Evolutionary conservation across 1,140 invertebrate species (phyloP), one percentile per base, ranked within the genome.

Genomic region (Diabrotica virgifera): DNA sequence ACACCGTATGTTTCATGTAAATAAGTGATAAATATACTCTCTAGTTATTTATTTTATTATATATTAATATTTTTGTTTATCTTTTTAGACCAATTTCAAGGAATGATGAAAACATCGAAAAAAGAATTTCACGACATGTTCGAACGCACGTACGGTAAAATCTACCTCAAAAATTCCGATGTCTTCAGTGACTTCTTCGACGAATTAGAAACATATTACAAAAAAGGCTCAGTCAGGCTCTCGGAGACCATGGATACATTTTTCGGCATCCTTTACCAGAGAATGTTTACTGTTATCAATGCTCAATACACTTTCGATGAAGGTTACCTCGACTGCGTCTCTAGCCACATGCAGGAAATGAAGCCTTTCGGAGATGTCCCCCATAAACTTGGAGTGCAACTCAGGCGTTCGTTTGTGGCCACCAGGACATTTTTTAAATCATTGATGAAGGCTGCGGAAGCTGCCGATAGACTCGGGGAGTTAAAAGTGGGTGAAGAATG

Each of bases 201-300:
- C 66, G 89, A 96, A 72, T 82, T 99, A 67, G 93, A 96, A 76
- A 88, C 86, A 69, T 99, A 98, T 78, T 97, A 96, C 81, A 82
- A 85, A 4, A 87, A 87, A 66, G 94, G 94, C 12, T 82, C 89
- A 71, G 86, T 92, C 8, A 88, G 96, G 77, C 85, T 98, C 9
- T 85, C 90, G 40, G 87, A 89, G 12, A 90, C 92, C 13, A 90
- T 98, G 88, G 92, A 98, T 70, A 87, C 87, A 62, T 99, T 99
- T 82, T 99, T 98, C 82, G 89, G 87, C 58, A 90, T 88, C 5
- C 86, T 98, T 0, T 96, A 98, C 77, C 90, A 96, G 79, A 94
- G 93, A 77, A 98, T 99, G 95, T 98, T 98, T 80, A 90, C 88
- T 0, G 94, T 98, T 35, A 82, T 98, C 64, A 98, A 98, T 80